Evolutionary conservation across 2,797 vertebrate genomes (phyloP).

Genomic region (Scomberomorus guttatus): DNA sequence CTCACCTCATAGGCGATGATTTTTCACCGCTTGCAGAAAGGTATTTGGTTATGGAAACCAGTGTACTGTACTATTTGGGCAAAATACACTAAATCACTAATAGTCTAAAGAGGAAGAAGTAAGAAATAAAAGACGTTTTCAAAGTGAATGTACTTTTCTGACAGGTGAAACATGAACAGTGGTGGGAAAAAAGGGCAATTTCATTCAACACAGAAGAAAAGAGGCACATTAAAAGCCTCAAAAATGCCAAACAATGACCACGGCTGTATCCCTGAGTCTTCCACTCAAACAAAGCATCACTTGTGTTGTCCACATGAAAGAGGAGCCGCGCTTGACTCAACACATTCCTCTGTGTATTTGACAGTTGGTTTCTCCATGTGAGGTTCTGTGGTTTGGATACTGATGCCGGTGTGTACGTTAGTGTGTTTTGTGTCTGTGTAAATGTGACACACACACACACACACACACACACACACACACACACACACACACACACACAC

Average conservation of each 20-base stretch:
- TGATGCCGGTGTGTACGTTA: conserved; percentile 25
- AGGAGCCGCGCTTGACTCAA: conserved; percentile 46
- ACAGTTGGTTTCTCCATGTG: conserved; percentile 61
- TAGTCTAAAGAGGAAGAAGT: not conserved
- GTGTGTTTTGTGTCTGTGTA: conserved; percentile 31
- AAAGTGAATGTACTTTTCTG: conserved; percentile 11
- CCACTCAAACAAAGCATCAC: conserved; percentile 61
- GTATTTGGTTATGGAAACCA: conserved; percentile 23
- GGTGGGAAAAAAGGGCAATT: not conserved
- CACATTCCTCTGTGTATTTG: conserved; percentile 61
- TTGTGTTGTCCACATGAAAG: conserved; percentile 66
- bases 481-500: conserved; percentile 18
- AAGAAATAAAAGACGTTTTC: not conserved
- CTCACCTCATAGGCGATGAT: conserved; percentile 21
- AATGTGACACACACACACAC: conserved; percentile 17
- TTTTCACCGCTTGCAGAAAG: conserved; percentile 13
- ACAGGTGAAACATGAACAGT: conserved; percentile 35
- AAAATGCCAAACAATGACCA: conserved; percentile 25
- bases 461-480: not conserved
- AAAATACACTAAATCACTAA: not conserved
- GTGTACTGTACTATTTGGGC: not conserved
- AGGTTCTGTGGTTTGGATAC: conserved; percentile 58
- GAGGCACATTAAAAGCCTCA: conserved; percentile 47
- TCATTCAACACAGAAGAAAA: not conserved
- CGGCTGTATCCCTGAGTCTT: conserved; percentile 38